Conservation (phyloP, 2,888 invertebrate genomes). For the Masnerella sp. region DNA sequence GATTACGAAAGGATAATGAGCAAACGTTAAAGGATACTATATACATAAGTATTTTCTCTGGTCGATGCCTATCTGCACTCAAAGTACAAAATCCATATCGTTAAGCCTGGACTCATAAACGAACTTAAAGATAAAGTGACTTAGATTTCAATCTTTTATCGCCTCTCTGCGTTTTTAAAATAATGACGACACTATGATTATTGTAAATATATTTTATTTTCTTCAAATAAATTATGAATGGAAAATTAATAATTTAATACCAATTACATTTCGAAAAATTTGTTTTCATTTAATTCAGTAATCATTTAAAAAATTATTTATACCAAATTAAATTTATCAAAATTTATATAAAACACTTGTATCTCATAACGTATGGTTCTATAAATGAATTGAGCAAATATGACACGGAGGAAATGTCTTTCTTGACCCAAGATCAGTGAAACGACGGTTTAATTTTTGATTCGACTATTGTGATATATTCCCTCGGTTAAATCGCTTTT, state of each 20-base stretch:
- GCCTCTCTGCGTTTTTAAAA: slow-evolving; percentile 19
- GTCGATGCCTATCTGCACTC: slow-evolving; percentile 37
- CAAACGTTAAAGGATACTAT: slow-evolving; percentile 52
- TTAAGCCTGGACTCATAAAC: slow-evolving; percentile 45
- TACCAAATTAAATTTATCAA: too few relatives aligned
- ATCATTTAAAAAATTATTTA: too few relatives aligned
- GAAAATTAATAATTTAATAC: too few relatives aligned
- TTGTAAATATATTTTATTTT: too few relatives aligned
- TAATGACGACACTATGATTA: slow-evolving; percentile 28
- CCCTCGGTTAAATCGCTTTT: slow-evolving; percentile 44
- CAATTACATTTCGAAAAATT: too few relatives aligned
- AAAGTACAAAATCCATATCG: slow-evolving; percentile 47
- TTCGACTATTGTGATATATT: slow-evolving; percentile 36
- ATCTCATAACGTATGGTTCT: too few relatives aligned
- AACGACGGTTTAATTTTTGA: slow-evolving; percentile 24
- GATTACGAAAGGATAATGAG: slow-evolving; percentile 53
- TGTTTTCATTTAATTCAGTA: too few relatives aligned
- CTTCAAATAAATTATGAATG: too few relatives aligned
- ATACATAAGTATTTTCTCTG: slow-evolving; percentile 50
- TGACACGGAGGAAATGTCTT: too few relatives aligned
- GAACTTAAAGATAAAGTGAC: slow-evolving; percentile 36
- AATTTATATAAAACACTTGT: too few relatives aligned
- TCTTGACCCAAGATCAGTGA: not conserved
- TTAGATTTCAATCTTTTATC: slow-evolving; percentile 39
- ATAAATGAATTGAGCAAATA: too few relatives aligned